Conservation (phyloP, 2,888 invertebrate genomes). For the Athrips mouffetella region DNA sequence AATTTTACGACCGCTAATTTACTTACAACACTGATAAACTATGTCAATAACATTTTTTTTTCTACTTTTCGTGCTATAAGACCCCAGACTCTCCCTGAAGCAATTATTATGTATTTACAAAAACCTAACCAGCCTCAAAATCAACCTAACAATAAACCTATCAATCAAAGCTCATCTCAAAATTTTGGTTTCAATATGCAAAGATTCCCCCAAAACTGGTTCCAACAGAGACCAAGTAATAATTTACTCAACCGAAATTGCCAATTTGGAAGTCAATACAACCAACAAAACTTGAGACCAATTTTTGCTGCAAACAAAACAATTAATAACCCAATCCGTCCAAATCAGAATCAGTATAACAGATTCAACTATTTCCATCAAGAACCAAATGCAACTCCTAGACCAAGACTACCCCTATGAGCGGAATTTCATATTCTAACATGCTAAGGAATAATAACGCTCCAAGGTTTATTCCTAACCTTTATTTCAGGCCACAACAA, state of each 20-base stretch:
- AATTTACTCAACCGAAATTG: neutral
- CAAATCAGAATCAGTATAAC: neutral
- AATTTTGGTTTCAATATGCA: neutral
- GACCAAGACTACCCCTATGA: neutral
- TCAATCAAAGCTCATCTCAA: neutral
- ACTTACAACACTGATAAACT: neutral
- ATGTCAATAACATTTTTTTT: neutral
- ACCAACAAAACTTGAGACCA: conserved; percentile 2
- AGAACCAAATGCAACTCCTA: conserved; percentile 4
- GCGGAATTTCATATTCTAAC: neutral
- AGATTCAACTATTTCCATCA: neutral
- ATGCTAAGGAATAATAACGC: conserved; percentile 1
- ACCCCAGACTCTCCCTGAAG: neutral
- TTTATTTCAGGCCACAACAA: neutral
- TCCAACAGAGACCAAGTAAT: neutral
- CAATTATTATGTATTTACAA: conserved; percentile 9
- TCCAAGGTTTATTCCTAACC: conserved; percentile 4
- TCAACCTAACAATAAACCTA: neutral
- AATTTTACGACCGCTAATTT: conserved; percentile 3
- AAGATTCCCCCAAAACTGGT: neutral
- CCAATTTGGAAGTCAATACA: neutral
- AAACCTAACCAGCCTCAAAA: conserved; percentile 2
- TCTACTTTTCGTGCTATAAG: conserved; percentile 3
- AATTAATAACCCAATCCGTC: neutral
- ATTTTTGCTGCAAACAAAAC: conserved; percentile 3